Conservation (phyloP, 1,140 invertebrate genomes). For the Grapholita molesta region DNA sequence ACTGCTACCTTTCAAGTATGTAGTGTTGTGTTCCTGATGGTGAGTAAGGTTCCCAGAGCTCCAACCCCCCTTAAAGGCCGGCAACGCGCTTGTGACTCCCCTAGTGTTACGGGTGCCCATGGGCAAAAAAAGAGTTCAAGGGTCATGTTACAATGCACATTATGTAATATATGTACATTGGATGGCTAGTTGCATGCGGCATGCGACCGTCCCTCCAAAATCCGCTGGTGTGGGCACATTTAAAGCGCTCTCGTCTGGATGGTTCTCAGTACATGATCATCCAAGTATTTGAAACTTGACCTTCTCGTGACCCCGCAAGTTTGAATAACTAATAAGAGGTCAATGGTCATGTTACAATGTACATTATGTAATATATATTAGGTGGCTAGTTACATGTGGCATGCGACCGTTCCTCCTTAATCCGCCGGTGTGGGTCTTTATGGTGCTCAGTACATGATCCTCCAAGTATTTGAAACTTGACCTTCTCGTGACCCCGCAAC, state of each 20-base stretch:
- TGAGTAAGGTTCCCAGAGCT: too few species aligned
- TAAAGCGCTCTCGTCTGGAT: neutral
- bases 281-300: neutral
- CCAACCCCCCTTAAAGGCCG: too few species aligned
- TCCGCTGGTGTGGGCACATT: neutral
- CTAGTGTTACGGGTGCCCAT: too few species aligned
- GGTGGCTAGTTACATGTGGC: too few species aligned
- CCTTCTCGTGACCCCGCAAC: neutral
- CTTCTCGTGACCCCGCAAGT: neutral
- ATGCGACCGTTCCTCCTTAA: neutral
- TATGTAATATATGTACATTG: too few species aligned
- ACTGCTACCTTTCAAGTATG: too few species aligned
- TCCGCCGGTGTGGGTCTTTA: neutral
- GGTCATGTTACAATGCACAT: too few species aligned
- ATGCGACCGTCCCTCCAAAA: neutral
- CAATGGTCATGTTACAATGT: neutral
- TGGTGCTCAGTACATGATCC: neutral
- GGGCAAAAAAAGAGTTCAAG: too few species aligned
- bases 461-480: neutral
- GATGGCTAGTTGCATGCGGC: too few species aligned
- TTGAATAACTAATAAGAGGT: neutral
- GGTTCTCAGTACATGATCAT: neutral
- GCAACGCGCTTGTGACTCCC: too few species aligned
- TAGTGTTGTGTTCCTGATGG: too few species aligned
- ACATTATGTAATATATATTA: too few species aligned